phyloP scores from a whole-genome alignment of 1,140 invertebrate species.

The Agrilus planipennis region DNA sequence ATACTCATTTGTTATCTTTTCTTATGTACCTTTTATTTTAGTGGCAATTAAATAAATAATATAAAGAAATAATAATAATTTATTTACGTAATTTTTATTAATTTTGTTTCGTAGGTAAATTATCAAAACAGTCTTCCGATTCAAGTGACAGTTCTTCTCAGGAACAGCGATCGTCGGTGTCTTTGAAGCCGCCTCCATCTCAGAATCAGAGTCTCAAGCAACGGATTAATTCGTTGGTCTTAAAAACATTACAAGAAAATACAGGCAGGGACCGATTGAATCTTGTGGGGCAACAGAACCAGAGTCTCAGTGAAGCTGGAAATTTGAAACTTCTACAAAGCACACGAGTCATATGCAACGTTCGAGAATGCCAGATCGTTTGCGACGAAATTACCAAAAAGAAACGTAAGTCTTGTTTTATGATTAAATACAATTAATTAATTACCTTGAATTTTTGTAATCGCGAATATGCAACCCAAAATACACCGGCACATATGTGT shows the following conservation, averaged over 20 bases:
- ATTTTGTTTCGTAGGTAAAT: too few relatives aligned
- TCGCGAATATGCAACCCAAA: too few relatives aligned
- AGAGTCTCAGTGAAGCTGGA: slow-evolving; percentile 56
- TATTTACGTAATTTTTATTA: neutral
- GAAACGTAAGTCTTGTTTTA: too few relatives aligned
- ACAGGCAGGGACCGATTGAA: slow-evolving; percentile 63
- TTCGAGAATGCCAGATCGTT: slow-evolving; percentile 63
- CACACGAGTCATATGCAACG: slow-evolving; percentile 63
- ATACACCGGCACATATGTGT: too few relatives aligned
- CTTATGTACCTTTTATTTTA: too few relatives aligned
- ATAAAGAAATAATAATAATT: too few relatives aligned
- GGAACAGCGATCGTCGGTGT: too few relatives aligned
- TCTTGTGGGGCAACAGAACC: slow-evolving; percentile 39
- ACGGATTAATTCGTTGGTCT: slow-evolving; percentile 73
- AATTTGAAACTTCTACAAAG: slow-evolving; percentile 68
- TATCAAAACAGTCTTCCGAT: slow-evolving; percentile 3
- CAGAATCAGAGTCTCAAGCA: slow-evolving; percentile 68
- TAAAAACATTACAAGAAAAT: slow-evolving; percentile 83
- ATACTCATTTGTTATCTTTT: too few relatives aligned
- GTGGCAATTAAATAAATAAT: too few relatives aligned
- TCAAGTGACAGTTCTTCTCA: too few relatives aligned
- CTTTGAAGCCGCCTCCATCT: slow-evolving; percentile 19
- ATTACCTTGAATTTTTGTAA: too few relatives aligned
- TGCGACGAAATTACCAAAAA: slow-evolving; percentile 58
- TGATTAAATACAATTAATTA: too few relatives aligned